These are phyloP conservation scores for Mus spicilegus DNA, from an alignment of 2,113 vertebrate species.

Conservation along the genomic window DNA sequence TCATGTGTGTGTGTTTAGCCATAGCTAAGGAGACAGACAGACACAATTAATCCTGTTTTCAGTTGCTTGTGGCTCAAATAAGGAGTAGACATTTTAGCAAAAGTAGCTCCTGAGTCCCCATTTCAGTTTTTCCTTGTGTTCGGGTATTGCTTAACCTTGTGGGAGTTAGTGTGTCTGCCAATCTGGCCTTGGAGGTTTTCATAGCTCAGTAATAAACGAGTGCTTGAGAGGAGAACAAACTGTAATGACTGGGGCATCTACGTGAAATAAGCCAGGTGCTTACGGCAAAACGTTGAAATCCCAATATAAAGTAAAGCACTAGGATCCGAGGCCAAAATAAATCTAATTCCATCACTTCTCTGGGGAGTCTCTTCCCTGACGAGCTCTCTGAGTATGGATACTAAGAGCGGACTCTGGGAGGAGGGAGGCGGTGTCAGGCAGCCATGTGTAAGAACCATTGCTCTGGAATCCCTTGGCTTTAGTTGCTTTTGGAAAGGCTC, in stretches of 20 bases:
- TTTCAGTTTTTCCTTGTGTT: not conserved
- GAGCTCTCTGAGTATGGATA: not conserved
- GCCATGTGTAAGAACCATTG: not conserved
- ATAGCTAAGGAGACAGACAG: not conserved
- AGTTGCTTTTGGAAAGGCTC: not conserved
- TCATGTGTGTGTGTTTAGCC: too few relatives aligned
- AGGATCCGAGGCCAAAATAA: not conserved
- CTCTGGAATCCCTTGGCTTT: not conserved
- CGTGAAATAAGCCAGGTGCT: not conserved
- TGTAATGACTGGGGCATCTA: not conserved
- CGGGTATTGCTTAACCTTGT: not conserved
- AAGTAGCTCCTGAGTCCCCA: not conserved
- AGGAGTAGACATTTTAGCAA: not conserved
- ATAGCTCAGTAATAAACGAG: not conserved
- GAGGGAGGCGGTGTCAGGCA: not conserved
- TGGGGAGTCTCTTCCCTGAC: not conserved
- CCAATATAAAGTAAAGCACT: not conserved
- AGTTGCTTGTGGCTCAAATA: not conserved
- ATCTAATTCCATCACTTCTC: not conserved
- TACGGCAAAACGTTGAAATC: not conserved
- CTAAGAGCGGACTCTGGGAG: not conserved
- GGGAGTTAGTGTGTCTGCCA: not conserved
- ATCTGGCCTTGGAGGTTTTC: not conserved
- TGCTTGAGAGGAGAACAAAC: not conserved
- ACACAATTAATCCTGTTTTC: not conserved